Conservation (phyloP, 1,140 invertebrate species). For the Drosophila parabipectinata region DNA sequence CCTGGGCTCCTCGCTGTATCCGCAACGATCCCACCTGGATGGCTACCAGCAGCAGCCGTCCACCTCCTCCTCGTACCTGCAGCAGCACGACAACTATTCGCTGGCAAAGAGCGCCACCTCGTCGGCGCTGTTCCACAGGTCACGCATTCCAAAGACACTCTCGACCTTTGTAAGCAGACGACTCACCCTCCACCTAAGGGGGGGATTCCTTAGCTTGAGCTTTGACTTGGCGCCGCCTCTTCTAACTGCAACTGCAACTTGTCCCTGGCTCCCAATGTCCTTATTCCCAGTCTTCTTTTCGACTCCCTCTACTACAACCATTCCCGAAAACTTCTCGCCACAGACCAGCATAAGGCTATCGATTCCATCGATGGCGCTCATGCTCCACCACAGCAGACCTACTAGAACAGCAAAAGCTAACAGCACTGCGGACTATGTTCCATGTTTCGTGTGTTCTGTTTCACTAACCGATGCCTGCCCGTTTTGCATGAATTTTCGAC, state of each 20-base stretch:
- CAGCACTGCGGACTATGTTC: constrained; percentile 46
- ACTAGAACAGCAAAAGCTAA: constrained; percentile 48
- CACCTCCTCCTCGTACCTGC: constrained; percentile 57
- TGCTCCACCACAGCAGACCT: neutral
- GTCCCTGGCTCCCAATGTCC: neutral
- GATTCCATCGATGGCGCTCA: too few species aligned
- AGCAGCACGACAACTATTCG: constrained; percentile 74
- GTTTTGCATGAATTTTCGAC: constrained; percentile 22
- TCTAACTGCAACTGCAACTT: constrained; percentile 34
- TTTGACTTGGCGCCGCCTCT: constrained; percentile 41
- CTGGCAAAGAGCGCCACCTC: constrained; percentile 81
- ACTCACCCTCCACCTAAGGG: constrained; percentile 8
- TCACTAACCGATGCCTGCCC: constrained; percentile 43
- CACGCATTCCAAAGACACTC: constrained; percentile 84
- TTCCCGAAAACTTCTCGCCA: constrained; percentile 1
- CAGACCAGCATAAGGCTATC: constrained; percentile 7
- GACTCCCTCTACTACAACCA: neutral
- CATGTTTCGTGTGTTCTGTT: constrained; percentile 27
- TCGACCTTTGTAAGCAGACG: constrained; percentile 83
- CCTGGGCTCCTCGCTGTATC: constrained; percentile 54
- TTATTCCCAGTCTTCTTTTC: neutral
- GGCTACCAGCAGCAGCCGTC: constrained; percentile 56
- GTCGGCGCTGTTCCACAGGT: constrained; percentile 81
- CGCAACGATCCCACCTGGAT: constrained; percentile 59
- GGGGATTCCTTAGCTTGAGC: constrained; percentile 39